A percentile compares a stretch with the other conserved stretches of the same genome.
These are phyloP conservation scores for Hydraecia micacea DNA, from an alignment of 2,888 invertebrate genomes.

Conservation along the genomic window DNA sequence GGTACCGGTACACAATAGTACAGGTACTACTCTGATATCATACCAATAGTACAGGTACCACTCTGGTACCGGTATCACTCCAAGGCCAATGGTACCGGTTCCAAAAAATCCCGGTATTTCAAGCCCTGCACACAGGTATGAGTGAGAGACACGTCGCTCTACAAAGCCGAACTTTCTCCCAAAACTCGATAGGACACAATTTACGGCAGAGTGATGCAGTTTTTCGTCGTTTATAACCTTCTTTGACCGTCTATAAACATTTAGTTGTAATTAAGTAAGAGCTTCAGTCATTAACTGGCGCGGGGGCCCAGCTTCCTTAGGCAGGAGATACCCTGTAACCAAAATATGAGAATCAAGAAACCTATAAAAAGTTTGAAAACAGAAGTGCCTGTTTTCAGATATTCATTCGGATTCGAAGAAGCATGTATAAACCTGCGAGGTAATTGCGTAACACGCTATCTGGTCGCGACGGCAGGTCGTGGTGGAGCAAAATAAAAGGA, in stretches of 20 bases:
- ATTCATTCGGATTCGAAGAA: not conserved
- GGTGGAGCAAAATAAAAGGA: too few relatives aligned
- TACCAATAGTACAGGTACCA: not conserved
- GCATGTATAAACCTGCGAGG: not conserved
- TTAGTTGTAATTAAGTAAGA: constrained; percentile 55
- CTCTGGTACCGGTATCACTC: not conserved
- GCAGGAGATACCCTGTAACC: constrained; percentile 86
- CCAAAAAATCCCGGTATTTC: not conserved
- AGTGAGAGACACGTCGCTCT: not conserved
- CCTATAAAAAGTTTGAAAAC: not conserved
- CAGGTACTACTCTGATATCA: not conserved
- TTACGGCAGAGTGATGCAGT: not conserved
- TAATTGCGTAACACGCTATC: too few relatives aligned
- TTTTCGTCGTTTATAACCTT: not conserved
- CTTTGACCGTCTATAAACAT: constrained; percentile 45
- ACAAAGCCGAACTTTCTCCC: not conserved
- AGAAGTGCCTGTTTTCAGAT: not conserved
- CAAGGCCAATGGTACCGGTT: not conserved
- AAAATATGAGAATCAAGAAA: constrained; percentile 35
- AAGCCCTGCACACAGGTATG: not conserved
- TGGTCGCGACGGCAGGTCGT: too few relatives aligned
- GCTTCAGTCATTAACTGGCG: constrained; percentile 80
- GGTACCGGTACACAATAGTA: too few relatives aligned
- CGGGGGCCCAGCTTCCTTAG: constrained; percentile 87
- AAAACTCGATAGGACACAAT: not conserved